Evolutionary conservation across 2,888 invertebrate genomes (phyloP).

Genomic region (Polia nebulosa): DNA sequence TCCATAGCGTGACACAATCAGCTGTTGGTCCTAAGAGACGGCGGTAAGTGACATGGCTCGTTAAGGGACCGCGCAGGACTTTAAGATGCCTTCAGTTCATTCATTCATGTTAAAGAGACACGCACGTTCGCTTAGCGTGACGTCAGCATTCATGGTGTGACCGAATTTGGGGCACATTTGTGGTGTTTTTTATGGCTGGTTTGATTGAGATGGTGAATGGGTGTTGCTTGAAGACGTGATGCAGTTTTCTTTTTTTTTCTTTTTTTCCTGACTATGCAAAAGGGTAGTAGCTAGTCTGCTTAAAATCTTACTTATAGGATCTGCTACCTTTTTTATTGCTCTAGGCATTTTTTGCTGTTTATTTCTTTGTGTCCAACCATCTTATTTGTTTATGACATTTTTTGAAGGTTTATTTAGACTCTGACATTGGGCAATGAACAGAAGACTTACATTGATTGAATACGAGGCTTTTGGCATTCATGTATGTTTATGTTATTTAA

Average conservation of each 20-base stretch:
- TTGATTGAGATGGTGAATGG: background rate
- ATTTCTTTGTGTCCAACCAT: too few relatives aligned
- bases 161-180: slow-evolving; percentile 1
- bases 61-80: slow-evolving; percentile 48
- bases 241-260: background rate
- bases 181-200: background rate
- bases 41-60: slow-evolving; percentile 56
- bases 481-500: too few relatives aligned
- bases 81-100: slow-evolving; percentile 50
- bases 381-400: too few relatives aligned
- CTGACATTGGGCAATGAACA: too few relatives aligned
- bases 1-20: slow-evolving; percentile 39
- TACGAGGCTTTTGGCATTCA: too few relatives aligned
- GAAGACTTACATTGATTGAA: too few relatives aligned
- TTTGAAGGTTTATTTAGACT: too few relatives aligned
- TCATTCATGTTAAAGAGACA: slow-evolving; percentile 54
- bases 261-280: background rate
- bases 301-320: too few relatives aligned
- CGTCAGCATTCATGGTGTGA: slow-evolving; percentile 28
- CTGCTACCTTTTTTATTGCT: too few relatives aligned
- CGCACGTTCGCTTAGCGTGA: slow-evolving; percentile 46
- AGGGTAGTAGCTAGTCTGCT: background rate
- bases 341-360: too few relatives aligned
- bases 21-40: slow-evolving; percentile 48
- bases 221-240: background rate